Base-by-base conservation (phyloP, 64 coral and sea anemone genomes). In the Montipora foliosa region DNA sequence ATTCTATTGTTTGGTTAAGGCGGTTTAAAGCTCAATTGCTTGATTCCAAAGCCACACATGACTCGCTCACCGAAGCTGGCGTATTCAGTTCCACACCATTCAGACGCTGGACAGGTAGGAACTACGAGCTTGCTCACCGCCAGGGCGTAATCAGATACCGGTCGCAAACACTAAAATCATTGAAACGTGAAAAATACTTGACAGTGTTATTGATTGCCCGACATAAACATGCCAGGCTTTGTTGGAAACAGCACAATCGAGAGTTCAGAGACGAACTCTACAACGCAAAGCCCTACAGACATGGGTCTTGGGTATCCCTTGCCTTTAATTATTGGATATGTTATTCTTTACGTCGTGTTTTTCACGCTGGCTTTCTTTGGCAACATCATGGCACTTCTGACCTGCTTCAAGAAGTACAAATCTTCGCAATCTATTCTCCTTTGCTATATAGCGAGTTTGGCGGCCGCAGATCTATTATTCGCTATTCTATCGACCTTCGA, bases 321-420 rank as follows among this genome's bases (percentile, higher is more conserved):
- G 10, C 45, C 66, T 11, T 37, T 93, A 3, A 44, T 88, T 10
- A 52, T 93, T 5, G 73, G 69, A 8, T 93, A 93, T 86, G 51
- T 47, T 8, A 57, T 61, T 7, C 57, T 96, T 4, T 96, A 96
- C 24, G 79, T 93, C 5, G 25, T 80, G 60, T 79, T 88, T 47
- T 96, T 92, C 62, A 47, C 93, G 49, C 49, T 96, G 6, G 91
- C 95, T 6, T 59, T 96, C 17, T 44, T 90, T 7, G 95, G 95
- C 10, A 96, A 96, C 59, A 91, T 97, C 20, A 90, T 97, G 89
- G 95, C 92, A 0, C 44, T 97, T 37, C 19, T 97, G 29, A 97
- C 95, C 67, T 97, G 95, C 76, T 97, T 88, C 17, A 97, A 94
- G 92, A 97, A 94, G 59, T 97, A 97, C 51, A 81, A 77, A 21